A percentile compares a stretch with the other conserved stretches of the same genome.
phyloP scores from a whole-genome alignment of 2,113 vertebrate species.

The Vombatus ursinus region DNA sequence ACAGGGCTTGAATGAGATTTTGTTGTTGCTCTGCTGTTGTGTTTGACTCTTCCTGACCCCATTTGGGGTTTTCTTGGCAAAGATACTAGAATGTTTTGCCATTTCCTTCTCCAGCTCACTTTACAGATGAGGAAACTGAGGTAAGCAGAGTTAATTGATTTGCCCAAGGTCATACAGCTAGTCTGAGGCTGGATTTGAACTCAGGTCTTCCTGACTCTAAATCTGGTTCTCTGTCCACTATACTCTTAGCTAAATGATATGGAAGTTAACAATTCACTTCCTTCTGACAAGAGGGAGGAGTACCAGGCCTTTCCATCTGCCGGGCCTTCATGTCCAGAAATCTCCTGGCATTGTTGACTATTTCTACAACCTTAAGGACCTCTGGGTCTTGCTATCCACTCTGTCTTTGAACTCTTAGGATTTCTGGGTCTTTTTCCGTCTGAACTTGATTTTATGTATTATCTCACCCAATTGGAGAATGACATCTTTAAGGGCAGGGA shows the following conservation, averaged over 20 bases:
- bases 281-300: background rate
- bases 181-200: background rate
- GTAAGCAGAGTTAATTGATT: background rate
- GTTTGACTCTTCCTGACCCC: background rate
- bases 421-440: background rate
- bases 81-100: background rate
- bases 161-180: background rate
- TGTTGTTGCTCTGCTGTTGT: background rate
- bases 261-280: background rate
- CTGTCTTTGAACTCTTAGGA: background rate
- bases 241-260: background rate
- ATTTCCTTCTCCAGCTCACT: background rate
- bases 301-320: background rate
- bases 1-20: background rate
- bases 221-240: background rate
- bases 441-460: background rate
- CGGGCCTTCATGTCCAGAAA: background rate
- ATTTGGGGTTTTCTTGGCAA: background rate
- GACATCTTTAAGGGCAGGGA: background rate
- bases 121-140: background rate
- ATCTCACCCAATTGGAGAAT: background rate
- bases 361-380: background rate
- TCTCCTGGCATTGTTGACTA: background rate
- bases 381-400: background rate
- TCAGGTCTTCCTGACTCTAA: background rate